These are phyloP conservation scores for Agrotis clavis DNA, from an alignment of 2,888 invertebrate genomes.

Conservation along the genomic window DNA sequence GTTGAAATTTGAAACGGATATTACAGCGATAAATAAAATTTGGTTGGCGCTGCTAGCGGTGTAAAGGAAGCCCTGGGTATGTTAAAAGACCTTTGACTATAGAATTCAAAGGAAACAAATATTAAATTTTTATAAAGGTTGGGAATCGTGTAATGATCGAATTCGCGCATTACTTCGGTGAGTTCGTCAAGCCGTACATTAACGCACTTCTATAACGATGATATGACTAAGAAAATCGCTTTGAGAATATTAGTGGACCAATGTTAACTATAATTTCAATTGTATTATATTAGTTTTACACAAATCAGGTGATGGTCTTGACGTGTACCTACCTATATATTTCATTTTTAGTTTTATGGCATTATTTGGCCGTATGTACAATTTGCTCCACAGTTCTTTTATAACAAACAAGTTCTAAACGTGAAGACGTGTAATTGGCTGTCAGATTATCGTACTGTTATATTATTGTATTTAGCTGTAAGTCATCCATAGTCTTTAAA, in stretches of 20 bases:
- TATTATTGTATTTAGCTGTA: no score
- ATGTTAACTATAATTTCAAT: no score
- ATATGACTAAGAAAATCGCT: background rate
- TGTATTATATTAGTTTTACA: no score
- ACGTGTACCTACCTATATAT: no score
- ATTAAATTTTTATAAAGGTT: background rate
- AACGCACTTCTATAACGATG: background rate
- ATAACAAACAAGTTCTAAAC: no score
- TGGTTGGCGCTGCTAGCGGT: conserved; percentile 10
- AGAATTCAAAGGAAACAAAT: conserved; percentile 35
- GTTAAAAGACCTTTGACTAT: conserved; percentile 30
- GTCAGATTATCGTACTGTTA: no score
- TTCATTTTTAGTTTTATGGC: no score
- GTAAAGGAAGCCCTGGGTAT: conserved; percentile 45
- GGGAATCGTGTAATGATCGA: background rate
- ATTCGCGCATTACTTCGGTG: background rate
- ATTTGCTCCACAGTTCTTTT: no score
- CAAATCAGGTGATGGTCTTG: no score
- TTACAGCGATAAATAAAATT: conserved; percentile 61
- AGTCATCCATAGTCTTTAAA: no score
- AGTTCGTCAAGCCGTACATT: background rate
- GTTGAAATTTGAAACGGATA: conserved; percentile 61
- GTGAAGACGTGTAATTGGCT: no score
- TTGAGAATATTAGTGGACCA: background rate
- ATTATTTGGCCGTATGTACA: no score